A percentile compares a stretch with the other conserved stretches of the same genome.
These are phyloP conservation scores for Pachycephus smyrnensis DNA, from an alignment of 2,888 invertebrate species.

Conservation along the genomic window DNA sequence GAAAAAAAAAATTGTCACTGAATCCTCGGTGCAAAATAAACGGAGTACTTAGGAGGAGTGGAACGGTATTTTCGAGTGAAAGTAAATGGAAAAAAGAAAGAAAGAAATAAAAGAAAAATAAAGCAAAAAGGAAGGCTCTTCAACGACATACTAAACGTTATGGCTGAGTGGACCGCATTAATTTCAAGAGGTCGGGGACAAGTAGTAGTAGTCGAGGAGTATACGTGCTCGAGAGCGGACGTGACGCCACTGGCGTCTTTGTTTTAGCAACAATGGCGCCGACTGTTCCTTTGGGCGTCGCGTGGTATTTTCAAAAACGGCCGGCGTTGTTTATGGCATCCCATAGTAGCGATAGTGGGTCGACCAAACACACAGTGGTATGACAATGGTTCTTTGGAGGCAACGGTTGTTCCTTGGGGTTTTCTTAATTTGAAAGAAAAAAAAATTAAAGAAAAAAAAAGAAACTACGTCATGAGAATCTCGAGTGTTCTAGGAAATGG, in stretches of 20 bases:
- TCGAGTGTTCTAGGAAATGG: no score
- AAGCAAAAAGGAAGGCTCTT: neutral
- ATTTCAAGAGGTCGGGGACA: slow-evolving; percentile 43
- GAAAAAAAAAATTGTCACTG: slow-evolving; percentile 4
- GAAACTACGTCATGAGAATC: no score
- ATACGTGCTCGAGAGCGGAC: slow-evolving; percentile 50
- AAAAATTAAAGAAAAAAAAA: no score
- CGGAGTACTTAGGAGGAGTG: no score
- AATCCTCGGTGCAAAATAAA: no score
- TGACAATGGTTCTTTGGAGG: no score
- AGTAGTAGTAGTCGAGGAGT: slow-evolving; percentile 30
- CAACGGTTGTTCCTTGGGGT: no score
- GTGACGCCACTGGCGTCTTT: slow-evolving; percentile 35
- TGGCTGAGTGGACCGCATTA: slow-evolving; percentile 44
- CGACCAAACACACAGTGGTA: no score
- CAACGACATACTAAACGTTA: slow-evolving; percentile 37
- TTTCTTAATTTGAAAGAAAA: no score
- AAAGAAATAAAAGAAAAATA: neutral
- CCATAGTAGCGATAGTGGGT: no score
- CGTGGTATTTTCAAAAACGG: no score
- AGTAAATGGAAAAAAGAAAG: neutral
- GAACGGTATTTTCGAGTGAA: neutral
- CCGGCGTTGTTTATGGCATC: no score
- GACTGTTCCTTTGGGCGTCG: neutral
- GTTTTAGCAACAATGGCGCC: slow-evolving; percentile 40